A percentile compares a stretch with the other conserved stretches of the same genome.
Conservation (phyloP, 2,888 invertebrate species). For the Nomada ferruginata region DNA sequence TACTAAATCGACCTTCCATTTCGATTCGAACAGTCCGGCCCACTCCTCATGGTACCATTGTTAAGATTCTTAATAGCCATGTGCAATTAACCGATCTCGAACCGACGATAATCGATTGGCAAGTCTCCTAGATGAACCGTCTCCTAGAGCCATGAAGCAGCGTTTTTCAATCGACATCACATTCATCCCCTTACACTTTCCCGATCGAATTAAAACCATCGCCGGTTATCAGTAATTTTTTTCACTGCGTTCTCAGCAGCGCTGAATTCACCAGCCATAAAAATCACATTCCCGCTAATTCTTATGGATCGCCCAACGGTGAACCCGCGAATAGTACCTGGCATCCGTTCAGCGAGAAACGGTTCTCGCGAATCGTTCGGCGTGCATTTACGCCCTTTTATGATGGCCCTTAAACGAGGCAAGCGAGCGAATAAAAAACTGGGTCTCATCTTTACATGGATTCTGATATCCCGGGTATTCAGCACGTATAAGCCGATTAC, state of each 20-base stretch:
- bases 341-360: not conserved
- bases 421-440: slow-evolving; percentile 42
- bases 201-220: slow-evolving; percentile 43
- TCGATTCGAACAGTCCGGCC: not conserved
- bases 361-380: slow-evolving; percentile 27
- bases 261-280: slow-evolving; percentile 31
- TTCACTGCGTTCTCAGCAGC: not conserved
- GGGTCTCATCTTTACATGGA: slow-evolving; percentile 62
- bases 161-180: slow-evolving; percentile 9
- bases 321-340: not conserved
- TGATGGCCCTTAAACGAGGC: slow-evolving; percentile 17
- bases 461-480: slow-evolving; percentile 57
- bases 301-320: slow-evolving; percentile 26
- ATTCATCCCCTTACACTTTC: slow-evolving; percentile 10
- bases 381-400: slow-evolving; percentile 32
- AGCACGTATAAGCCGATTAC: slow-evolving; percentile 70
- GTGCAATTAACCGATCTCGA: slow-evolving; percentile 18
- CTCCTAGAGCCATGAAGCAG: not conserved
- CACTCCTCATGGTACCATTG: not conserved
- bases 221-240: not conserved
- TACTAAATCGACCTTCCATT: too few relatives aligned
- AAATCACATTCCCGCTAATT: slow-evolving; percentile 50
- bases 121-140: slow-evolving; percentile 12
- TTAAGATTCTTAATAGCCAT: not conserved
- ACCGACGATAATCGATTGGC: not conserved